These are phyloP conservation scores for Acestrorhynchus altus DNA, from an alignment of 2,797 vertebrate species.

Conservation along the genomic window DNA sequence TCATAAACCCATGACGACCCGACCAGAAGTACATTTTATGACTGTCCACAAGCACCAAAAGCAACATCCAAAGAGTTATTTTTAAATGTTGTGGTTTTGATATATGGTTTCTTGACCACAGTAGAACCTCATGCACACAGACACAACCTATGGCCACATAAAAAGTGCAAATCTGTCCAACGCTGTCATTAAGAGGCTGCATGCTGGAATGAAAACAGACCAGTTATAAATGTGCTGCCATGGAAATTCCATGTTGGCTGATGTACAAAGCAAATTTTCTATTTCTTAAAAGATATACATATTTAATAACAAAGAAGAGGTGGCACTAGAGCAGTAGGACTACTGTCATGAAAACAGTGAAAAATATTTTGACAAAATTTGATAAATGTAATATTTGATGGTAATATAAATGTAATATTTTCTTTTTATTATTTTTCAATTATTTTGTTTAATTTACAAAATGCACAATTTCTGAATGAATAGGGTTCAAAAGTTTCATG, in stretches of 20 bases:
- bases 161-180: not conserved
- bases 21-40: not conserved
- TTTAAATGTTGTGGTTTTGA: not conserved
- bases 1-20: not conserved
- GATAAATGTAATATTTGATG: no score
- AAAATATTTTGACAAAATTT: no score
- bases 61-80: not conserved
- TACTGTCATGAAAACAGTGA: no score
- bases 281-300: no score
- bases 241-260: no score
- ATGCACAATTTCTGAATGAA: no score
- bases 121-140: not conserved
- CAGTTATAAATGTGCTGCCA: not conserved
- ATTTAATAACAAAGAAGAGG: not conserved
- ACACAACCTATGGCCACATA: not conserved
- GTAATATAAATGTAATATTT: no score
- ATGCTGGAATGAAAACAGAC: not conserved
- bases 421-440: no score
- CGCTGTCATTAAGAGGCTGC: not conserved
- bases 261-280: no score
- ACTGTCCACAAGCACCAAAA: not conserved
- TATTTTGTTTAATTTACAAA: no score
- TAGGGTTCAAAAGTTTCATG: no score
- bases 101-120: not conserved
- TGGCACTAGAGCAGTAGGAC: not conserved